Evolutionary conservation across 2,888 invertebrate species (phyloP), one percentile per base, ranked within the genome.

Genomic region (Deladenus siricidicola): DNA sequence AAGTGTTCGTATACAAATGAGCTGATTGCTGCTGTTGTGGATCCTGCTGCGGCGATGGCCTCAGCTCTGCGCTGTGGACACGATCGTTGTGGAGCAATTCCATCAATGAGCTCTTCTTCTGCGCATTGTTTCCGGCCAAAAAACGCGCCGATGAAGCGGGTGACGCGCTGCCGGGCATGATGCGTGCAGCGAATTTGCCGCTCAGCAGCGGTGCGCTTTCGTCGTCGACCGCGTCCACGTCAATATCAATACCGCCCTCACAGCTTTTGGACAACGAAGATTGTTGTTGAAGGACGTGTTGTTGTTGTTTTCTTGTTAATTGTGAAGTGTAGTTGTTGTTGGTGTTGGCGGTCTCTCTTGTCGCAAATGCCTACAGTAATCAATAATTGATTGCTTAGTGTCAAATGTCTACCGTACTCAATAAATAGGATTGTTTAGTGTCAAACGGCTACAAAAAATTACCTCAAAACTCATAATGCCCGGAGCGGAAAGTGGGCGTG

Each of bases 381-480:
- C 2, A 17, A 51, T 30, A 30, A 14, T 53, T 39, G n/a, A 53
- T 24, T 50, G 30, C 19, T 24, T 4, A 10, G 8, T 10, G 19
- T 47, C n/a, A 21, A 47, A 6, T 23, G 6, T 21, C 8, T 23
- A 42, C 42, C n/a, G 8, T 10, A 23, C 19, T 47, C 47, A 23
- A 47, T n/a, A 23, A 47, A 47, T 42, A 14, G 10, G 10, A 42
- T 42, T n/a, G n/a, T 42, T n/a, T 10, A 42, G n/a, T 14, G 42
- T 42, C 10, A 42, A 42, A 14, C 4, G 45, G 6, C 19, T 21
- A 14, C 23, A 6, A 50, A 50, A 4, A 14, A n/a, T 14, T 26
- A 68, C 67, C 62, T 65, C 59, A 58, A 65, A 63, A 50, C 68
- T 68, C 57, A 65, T 64, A n/a, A 58, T 28, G 4, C 68, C 65